These are phyloP conservation scores for Heliothis subflexa DNA, from an alignment of 1,140 invertebrate genomes.

Conservation along the genomic window DNA sequence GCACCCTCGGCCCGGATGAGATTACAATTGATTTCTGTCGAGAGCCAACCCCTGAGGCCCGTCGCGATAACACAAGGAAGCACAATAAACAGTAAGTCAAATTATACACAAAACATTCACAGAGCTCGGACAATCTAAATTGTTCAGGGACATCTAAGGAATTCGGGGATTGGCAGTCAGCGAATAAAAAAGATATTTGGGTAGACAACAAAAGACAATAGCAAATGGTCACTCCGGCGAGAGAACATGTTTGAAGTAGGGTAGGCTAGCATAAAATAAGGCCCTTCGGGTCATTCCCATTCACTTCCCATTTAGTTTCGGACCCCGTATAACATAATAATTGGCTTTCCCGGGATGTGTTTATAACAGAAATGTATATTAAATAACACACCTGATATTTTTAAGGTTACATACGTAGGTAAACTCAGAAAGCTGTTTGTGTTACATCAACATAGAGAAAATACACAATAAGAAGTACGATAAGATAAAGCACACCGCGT, in stretches of 20 bases:
- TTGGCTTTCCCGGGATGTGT: slow-evolving; percentile 21
- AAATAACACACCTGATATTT: not conserved
- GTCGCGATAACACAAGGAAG: not conserved
- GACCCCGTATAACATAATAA: slow-evolving; percentile 41
- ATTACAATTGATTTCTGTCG: slow-evolving; percentile 16
- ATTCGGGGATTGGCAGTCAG: slow-evolving; percentile 32
- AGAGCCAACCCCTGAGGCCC: not conserved
- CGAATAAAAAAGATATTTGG: slow-evolving; percentile 43
- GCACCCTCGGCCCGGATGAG: not conserved
- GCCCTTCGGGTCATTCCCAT: not conserved
- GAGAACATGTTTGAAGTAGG: slow-evolving; percentile 20
- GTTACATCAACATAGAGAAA: too few relatives aligned
- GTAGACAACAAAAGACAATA: slow-evolving; percentile 40
- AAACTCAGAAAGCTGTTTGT: too few relatives aligned
- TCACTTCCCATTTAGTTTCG: slow-evolving; percentile 46
- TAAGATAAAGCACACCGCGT: too few relatives aligned
- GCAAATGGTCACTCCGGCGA: slow-evolving; percentile 24
- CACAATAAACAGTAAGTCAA: slow-evolving; percentile 24
- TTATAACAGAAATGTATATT: not conserved
- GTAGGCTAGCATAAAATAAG: slow-evolving; percentile 2
- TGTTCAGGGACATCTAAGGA: slow-evolving; percentile 32
- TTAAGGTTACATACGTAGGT: too few relatives aligned
- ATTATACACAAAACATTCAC: slow-evolving; percentile 32
- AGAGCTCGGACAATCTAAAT: slow-evolving; percentile 33
- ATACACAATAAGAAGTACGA: too few relatives aligned